A percentile compares a stretch with the other conserved stretches of the same genome.
Evolutionary conservation across 1,140 invertebrate species (phyloP).

Genomic region (Lordiphosa collinella): DNA sequence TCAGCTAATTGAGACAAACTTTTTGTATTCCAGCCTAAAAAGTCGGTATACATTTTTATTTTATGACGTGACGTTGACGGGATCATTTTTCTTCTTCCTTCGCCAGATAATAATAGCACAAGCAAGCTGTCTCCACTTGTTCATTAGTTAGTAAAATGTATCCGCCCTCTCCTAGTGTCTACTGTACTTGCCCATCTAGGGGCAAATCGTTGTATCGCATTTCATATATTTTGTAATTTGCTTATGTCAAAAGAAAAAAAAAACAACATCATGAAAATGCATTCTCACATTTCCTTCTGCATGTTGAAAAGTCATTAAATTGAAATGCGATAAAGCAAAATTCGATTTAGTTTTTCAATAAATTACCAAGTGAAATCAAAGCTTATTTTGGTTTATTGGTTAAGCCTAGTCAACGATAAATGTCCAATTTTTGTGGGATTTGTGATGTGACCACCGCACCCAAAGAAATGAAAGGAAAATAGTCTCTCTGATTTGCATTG

Average conservation of each 20-base stretch:
- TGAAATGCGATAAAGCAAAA: slow-evolving; percentile 31
- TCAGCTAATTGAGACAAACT: too few species aligned
- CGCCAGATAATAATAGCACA: too few species aligned
- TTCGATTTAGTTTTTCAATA: slow-evolving; percentile 40
- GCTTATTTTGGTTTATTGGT: background rate
- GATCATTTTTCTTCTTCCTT: too few species aligned
- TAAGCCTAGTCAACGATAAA: slow-evolving; percentile 8
- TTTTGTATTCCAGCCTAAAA: too few species aligned
- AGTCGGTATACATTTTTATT: too few species aligned
- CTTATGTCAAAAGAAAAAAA: slow-evolving; percentile 5
- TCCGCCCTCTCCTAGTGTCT: background rate
- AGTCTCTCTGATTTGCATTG: slow-evolving; percentile 43
- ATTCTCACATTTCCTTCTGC: slow-evolving; percentile 15
- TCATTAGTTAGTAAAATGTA: too few species aligned
- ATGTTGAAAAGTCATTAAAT: slow-evolving; percentile 17
- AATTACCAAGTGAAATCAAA: slow-evolving; percentile 14
- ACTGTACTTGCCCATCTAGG: slow-evolving; percentile 1
- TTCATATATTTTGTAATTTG: slow-evolving; percentile 26
- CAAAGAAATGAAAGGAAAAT: slow-evolving; percentile 50
- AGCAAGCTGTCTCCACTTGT: too few species aligned
- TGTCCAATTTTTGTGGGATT: background rate
- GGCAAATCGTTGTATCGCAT: slow-evolving; percentile 18
- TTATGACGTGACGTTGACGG: too few species aligned
- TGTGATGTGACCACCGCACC: slow-evolving; percentile 15
- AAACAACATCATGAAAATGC: slow-evolving; percentile 20